Conservation (phyloP, 2,797 vertebrate species). For the Labeo calbasu region DNA sequence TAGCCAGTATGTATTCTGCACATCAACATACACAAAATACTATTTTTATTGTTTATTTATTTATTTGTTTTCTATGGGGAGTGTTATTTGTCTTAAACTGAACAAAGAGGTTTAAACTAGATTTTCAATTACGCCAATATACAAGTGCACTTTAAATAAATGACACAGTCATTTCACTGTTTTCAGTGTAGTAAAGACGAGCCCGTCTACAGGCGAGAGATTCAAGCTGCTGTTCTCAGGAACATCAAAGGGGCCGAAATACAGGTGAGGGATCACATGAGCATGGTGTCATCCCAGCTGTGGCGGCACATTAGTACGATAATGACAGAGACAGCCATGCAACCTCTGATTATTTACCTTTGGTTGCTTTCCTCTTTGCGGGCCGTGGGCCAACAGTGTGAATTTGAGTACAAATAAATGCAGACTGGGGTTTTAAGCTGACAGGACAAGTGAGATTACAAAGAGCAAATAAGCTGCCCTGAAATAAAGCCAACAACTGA, state of each 20-base stretch:
- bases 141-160: background rate
- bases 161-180: background rate
- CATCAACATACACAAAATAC: background rate
- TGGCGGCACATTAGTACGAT: slow-evolving; percentile 33
- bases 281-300: slow-evolving; percentile 37
- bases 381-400: slow-evolving; percentile 19
- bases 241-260: background rate
- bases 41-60: background rate
- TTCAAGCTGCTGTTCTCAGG: background rate
- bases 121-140: background rate
- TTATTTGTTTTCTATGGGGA: background rate
- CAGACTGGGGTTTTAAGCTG: slow-evolving; percentile 22
- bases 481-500: slow-evolving; percentile 56
- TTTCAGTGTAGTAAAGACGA: background rate
- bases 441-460: slow-evolving; percentile 30
- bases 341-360: slow-evolving; percentile 34
- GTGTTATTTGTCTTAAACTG: background rate
- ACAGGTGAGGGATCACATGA: slow-evolving; percentile 22
- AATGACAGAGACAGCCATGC: slow-evolving; percentile 44
- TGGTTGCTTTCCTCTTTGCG: slow-evolving; percentile 40
- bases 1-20: background rate
- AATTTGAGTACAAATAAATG: slow-evolving; percentile 30
- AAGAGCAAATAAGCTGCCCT: slow-evolving; percentile 54
- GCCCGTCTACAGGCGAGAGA: background rate
- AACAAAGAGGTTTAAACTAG: background rate